Conservation (phyloP, 2,113 vertebrate genomes). For the Dicaeum eximium region DNA sequence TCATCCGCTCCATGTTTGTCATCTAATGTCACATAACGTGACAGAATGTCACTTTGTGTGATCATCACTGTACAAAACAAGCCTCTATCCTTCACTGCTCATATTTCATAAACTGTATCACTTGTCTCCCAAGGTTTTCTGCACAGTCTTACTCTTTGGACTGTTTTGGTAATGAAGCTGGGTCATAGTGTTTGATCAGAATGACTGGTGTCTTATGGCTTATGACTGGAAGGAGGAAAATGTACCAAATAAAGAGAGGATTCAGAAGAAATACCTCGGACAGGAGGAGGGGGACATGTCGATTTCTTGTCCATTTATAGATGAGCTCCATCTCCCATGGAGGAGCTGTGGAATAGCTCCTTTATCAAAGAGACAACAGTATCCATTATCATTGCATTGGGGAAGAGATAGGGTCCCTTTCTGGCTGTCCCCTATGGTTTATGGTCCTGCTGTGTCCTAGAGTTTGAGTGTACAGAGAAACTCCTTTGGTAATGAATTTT, state of each 20-base stretch:
- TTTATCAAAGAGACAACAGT: background rate
- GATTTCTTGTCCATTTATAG: background rate
- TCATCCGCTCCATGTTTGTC: background rate
- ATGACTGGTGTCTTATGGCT: background rate
- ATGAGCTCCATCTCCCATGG: background rate
- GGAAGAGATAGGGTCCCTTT: background rate
- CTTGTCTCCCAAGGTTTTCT: background rate
- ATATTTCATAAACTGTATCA: background rate
- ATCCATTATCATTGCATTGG: background rate
- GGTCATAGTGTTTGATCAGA: background rate
- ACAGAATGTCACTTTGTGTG: background rate
- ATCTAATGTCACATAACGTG: background rate
- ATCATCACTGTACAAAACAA: background rate
- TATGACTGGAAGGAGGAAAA: background rate
- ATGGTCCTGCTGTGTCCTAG: background rate
- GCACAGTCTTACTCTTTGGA: background rate
- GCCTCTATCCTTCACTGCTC: background rate
- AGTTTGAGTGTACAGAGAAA: background rate
- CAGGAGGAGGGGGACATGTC: background rate
- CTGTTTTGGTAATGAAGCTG: background rate
- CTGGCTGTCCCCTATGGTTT: background rate
- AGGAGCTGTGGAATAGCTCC: background rate
- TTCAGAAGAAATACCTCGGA: background rate
- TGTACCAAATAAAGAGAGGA: background rate
- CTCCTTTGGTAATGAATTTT: background rate